phyloP scores from a whole-genome alignment of 2,113 vertebrate genomes.

The Tinamus guttatus region DNA sequence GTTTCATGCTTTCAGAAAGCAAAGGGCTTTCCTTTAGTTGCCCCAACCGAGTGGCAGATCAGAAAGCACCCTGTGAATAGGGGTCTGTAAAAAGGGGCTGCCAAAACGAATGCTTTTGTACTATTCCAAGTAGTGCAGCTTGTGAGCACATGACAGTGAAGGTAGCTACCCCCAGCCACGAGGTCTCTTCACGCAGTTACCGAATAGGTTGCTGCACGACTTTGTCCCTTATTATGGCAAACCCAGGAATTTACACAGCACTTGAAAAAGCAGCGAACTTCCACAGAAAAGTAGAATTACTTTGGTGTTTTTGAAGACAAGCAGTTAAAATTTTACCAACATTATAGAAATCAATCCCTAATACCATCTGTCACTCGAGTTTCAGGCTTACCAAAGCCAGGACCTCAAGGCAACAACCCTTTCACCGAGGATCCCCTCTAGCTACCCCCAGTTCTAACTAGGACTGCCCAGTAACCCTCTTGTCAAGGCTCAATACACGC shows the following conservation, averaged over 20 bases:
- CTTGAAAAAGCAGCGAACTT: background rate
- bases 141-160: background rate
- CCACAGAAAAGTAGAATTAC: background rate
- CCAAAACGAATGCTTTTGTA: background rate
- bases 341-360: fast-evolving
- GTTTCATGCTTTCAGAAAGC: background rate
- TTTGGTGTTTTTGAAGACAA: background rate
- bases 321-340: background rate
- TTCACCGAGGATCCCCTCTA: background rate
- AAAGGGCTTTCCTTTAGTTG: background rate
- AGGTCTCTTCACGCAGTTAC: fast-evolving
- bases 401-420: background rate
- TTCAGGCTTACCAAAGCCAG: background rate
- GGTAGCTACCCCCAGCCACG: background rate
- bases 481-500: background rate
- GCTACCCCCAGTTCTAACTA: background rate
- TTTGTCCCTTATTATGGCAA: background rate
- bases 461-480: background rate
- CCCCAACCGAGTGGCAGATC: background rate
- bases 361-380: background rate
- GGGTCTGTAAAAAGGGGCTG: background rate
- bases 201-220: fast-evolving
- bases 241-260: background rate
- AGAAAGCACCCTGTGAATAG: background rate
- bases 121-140: background rate